Evolutionary conservation across 2,888 invertebrate genomes (phyloP), one percentile per base, ranked within the genome.

Genomic region (Neoaliturus tenellus): DNA sequence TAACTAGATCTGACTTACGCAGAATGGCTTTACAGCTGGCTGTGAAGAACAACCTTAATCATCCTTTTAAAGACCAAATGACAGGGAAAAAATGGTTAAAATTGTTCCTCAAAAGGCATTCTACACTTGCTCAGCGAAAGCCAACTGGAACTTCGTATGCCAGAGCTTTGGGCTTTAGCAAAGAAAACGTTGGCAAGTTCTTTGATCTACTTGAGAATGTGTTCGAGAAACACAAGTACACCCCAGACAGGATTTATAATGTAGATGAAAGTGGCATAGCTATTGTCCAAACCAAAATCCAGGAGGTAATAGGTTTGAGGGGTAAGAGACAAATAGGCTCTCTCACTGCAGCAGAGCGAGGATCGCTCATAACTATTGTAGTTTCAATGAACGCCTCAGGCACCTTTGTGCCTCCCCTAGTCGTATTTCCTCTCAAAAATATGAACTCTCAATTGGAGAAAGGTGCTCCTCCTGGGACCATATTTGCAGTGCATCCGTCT

Each of bases 261-360:
- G 88, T 89, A 0, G 89, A 90, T 83, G 89, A 90, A 86, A 89
- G 89, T 20, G 90, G 89, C 1, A 83, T 90, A 5, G 83, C 88
- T 25, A 86, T 88, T 12, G 89, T 89, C 4, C 89, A 87, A 84
- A 88, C 86, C 14, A 87, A 87, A 84, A 87, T 88, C 55, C 85
- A 87, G 5, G 75, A 88, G 85, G 86, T 89, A 28, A 82, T 89
- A 33, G 87, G 87, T 5, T 85, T 80, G 4, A 87, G 88, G 85
- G 89, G 90, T 17, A 89, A 89, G 87, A 75, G 87, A 51, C 89
- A 90, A 86, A 87, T 90, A 35, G 88, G 86, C 10, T 78, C 88
- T 35, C n/a, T 89, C 75, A 88, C 89, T 6, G 88, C 89, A 75
- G 88, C 89, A 5, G 89, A 90, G 88, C 85, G 89, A 82, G 89